Base-by-base conservation (phyloP, 2,113 vertebrate species). In the Pteronura brasiliensis region DNA sequence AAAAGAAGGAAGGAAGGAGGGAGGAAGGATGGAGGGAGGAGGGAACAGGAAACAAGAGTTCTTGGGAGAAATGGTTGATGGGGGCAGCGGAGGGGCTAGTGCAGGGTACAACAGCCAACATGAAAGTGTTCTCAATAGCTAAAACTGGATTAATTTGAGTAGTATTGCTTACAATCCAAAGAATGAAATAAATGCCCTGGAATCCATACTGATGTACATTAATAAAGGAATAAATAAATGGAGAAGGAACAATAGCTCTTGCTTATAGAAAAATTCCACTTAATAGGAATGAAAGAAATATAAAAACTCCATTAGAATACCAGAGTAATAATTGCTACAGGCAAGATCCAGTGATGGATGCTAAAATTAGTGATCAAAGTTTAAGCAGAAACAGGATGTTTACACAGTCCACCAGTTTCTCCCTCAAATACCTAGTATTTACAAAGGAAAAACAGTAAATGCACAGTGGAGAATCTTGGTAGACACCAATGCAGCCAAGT, bases 161-260 rank as follows among this genome's bases (percentile, higher is more conserved):
- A 93, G 13, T 57, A 69, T 11, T 67, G 23, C 93, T 69, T 90
- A 69, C 47, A 90, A 91, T 23, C 80, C 47, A 57, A 90, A 85
- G 55, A 44, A 96, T 88, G 44, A 88, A 92, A 65, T 74, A 83
- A 81, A 82, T 29, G 52, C 0, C 29, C 25, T 18, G 76, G 27
- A 93, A 29, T 84, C 47, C 49, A 84, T 39, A 89, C 11, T 77
- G 42, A 71, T 34, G 12, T 17, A 79, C 63, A 42, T 39, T 18
- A 84, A 84, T 59, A 74, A 61, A 88, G n/a, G 42, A 65, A 71
- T 42, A 89, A 96, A 88, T 25, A 89, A 90, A 96, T 63, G 27
- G 63, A 12, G 12, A 8, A 39, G 12, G n/a, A 93, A 79, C 21
- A 85, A 84, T 2, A 81, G 59, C 10, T 67, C 80, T 71, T 93